These are phyloP conservation scores for Motacilla tschutschensis DNA, from an alignment of 2,113 vertebrate species.

Conservation along the genomic window DNA sequence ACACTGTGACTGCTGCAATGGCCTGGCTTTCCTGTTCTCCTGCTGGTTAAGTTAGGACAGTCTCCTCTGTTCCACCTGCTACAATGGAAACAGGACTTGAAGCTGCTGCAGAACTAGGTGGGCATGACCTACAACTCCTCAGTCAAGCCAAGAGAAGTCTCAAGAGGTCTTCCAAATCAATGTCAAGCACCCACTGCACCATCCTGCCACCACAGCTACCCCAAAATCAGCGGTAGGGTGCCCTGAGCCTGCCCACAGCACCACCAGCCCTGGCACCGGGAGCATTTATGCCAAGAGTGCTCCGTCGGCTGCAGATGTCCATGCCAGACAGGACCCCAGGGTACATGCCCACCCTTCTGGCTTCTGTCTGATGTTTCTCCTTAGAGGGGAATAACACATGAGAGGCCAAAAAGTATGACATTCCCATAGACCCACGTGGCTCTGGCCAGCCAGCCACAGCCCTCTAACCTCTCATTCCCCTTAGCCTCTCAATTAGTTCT, in stretches of 20 bases:
- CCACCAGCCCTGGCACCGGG: not conserved
- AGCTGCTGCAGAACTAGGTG: not conserved
- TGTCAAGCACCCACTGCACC: not conserved
- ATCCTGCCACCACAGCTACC: not conserved
- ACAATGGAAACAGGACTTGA: not conserved
- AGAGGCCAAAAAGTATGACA: not conserved
- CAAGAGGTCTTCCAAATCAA: not conserved
- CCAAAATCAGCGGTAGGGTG: rapidly evolving
- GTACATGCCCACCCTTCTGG: not conserved
- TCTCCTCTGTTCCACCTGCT: not conserved
- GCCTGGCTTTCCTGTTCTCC: not conserved
- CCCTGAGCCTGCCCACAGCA: not conserved
- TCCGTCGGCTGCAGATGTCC: not conserved
- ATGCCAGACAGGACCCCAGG: not conserved
- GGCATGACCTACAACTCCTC: not conserved
- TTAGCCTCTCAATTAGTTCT: slow-evolving; percentile 20
- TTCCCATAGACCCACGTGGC: not conserved
- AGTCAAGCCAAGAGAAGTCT: not conserved
- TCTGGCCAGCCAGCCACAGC: not conserved
- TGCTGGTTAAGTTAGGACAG: not conserved
- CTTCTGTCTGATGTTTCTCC: not conserved
- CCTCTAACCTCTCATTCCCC: slow-evolving; percentile 6
- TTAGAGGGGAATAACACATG: not conserved
- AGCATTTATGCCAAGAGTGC: not conserved
- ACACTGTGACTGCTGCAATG: rapidly evolving